Evolutionary conservation across 2,888 invertebrate genomes (phyloP).

Genomic region (Perizoma flavofasciatum): DNA sequence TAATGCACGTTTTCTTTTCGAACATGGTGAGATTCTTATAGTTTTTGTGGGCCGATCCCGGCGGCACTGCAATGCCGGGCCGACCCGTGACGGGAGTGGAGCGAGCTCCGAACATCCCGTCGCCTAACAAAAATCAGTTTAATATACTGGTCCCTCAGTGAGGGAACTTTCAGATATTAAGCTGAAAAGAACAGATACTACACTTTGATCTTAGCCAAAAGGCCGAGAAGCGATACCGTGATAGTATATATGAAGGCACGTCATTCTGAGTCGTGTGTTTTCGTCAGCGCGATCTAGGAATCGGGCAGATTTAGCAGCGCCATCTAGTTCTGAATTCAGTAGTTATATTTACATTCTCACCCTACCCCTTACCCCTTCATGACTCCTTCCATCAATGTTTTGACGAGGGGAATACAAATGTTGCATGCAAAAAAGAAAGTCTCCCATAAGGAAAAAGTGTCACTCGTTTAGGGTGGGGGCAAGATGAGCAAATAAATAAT

Average conservation of each 20-base stretch:
- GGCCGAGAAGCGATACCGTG: conserved; percentile 9
- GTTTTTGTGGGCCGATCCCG: conserved; percentile 11
- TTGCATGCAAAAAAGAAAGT: too few relatives aligned
- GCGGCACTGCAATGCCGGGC: conserved; percentile 13
- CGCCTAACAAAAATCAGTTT: conserved; percentile 10
- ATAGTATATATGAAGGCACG: not conserved
- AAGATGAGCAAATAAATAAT: too few relatives aligned
- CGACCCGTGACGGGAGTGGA: conserved; percentile 12
- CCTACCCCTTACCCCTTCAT: not conserved
- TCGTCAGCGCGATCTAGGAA: conserved; percentile 9
- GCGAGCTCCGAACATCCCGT: conserved; percentile 12
- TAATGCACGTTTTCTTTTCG: too few relatives aligned
- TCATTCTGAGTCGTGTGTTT: conserved; percentile 1
- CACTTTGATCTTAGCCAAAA: conserved; percentile 13
- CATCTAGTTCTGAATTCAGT: conserved; percentile 5
- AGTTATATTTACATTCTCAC: not conserved
- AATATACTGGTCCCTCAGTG: conserved; percentile 13
- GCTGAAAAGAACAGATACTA: conserved; percentile 13
- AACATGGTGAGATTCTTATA: not conserved
- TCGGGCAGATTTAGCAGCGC: conserved; percentile 1
- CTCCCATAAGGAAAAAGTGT: too few relatives aligned
- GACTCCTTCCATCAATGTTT: too few relatives aligned
- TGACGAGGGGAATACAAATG: too few relatives aligned
- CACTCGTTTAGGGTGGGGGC: too few relatives aligned
- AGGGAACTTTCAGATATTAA: conserved; percentile 13